Conservation (phyloP, 2,113 vertebrate species). For the Chaetodon trifascialis region DNA sequence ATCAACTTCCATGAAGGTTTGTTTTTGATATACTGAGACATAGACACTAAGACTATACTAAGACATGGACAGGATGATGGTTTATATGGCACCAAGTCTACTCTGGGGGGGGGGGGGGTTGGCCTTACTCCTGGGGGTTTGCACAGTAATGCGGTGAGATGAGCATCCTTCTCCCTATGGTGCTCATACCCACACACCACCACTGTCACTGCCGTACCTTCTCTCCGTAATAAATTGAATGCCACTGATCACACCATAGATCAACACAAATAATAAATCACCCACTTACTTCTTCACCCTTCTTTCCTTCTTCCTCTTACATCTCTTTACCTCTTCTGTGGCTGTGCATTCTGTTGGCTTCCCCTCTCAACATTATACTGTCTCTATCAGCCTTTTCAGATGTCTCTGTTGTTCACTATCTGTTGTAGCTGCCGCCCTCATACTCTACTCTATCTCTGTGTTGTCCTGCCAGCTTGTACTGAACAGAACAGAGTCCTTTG, state of each 20-base stretch:
- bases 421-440: slow-evolving; percentile 46
- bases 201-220: slow-evolving; percentile 25
- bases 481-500: slow-evolving; percentile 2
- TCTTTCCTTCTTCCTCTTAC: background rate
- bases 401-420: slow-evolving; percentile 52
- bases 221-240: slow-evolving; percentile 65
- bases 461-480: slow-evolving; percentile 25
- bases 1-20: background rate
- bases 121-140: background rate
- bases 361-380: slow-evolving; percentile 41
- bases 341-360: slow-evolving; percentile 46
- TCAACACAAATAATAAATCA: slow-evolving; percentile 78
- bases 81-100: background rate
- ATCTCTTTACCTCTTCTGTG: slow-evolving; percentile 26
- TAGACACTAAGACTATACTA: no score
- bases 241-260: slow-evolving; percentile 70
- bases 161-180: slow-evolving; percentile 47
- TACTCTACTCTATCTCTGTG: slow-evolving; percentile 38
- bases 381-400: slow-evolving; percentile 63
- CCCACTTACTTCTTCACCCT: slow-evolving; percentile 23
- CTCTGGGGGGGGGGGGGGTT: background rate
- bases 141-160: slow-evolving; percentile 2
- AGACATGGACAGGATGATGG: background rate
- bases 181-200: slow-evolving; percentile 47
- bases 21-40: background rate